These are phyloP conservation scores for Tangara arthus DNA, from an alignment of 2,797 vertebrate genomes.

Conservation along the genomic window DNA sequence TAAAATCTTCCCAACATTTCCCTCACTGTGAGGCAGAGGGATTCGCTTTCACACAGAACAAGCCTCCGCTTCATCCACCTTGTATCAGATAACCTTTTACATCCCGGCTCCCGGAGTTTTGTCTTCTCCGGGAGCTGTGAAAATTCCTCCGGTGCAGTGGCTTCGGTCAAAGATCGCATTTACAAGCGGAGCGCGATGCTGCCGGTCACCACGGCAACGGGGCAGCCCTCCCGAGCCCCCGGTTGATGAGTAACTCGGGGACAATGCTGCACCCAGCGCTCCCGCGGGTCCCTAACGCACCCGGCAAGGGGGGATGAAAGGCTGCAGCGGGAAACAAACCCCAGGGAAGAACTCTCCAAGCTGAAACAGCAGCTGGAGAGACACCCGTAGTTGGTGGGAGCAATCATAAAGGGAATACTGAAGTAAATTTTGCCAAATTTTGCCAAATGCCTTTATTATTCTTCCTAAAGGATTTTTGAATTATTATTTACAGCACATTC, in stretches of 20 bases:
- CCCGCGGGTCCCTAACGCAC: constrained; percentile 60
- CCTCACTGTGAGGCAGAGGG: not conserved
- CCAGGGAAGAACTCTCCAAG: not conserved
- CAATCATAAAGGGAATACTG: not conserved
- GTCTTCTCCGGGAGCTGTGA: constrained; percentile 45
- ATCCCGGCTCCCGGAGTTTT: constrained; percentile 40
- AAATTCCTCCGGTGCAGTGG: constrained; percentile 59
- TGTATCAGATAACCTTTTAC: constrained; percentile 67
- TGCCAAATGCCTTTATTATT: not conserved
- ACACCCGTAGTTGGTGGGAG: not conserved
- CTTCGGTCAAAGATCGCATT: constrained; percentile 76
- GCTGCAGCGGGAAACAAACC: not conserved
- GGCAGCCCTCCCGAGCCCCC: constrained; percentile 67
- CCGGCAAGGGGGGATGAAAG: not conserved
- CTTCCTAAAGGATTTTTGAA: not conserved
- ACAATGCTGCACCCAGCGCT: constrained; percentile 84
- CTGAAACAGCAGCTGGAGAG: not conserved
- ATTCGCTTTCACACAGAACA: constrained; percentile 29
- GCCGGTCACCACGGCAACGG: constrained; percentile 81
- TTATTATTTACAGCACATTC: not conserved
- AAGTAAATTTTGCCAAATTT: not conserved
- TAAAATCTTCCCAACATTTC: not conserved
- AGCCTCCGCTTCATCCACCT: constrained; percentile 2
- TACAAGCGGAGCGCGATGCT: constrained; percentile 76
- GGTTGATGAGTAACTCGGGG: constrained; percentile 92